Base-by-base conservation (phyloP, 2,113 vertebrate species). In the Carlito syrichta region DNA sequence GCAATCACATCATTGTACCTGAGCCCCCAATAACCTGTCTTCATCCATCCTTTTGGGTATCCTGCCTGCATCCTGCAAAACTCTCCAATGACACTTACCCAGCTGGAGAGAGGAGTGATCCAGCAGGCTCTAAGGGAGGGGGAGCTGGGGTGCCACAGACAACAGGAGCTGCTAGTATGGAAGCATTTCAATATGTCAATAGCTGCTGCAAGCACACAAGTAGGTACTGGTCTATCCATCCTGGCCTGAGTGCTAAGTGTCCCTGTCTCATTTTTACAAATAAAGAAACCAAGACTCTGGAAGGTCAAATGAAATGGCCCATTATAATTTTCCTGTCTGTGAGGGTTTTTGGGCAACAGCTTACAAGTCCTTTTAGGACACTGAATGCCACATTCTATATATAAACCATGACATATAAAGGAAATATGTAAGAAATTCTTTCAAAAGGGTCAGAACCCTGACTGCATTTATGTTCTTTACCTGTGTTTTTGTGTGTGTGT, bases 351-450 rank as follows among this genome's bases (percentile, higher is more conserved):
- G 82, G 93, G 89, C 52, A 92, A 87, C 25, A 68, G 35, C 91
- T 96, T 60, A 77, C 20, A 48, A 90, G 94, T 95, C 87, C 95
- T 96, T 96, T 97, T 86, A 95, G 52, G 86, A 78, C 27, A 62
- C 74, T 85, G 79, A 97, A 83, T 95, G 95, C 91, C 93, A 89
- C 54, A 76, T 74, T 69, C 93, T 97, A 94, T 95, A 96, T 98
- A 98, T 98, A 96, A 97, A 96, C 45, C 48, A 69, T 89, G 76
- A 58, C 90, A 97, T 86, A 93, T 85, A 95, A 91, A 97, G 89
- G 76, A 97, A 96, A 96, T 93, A 95, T 93, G 86, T 83, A 94
- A 96, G 96, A 96, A 91, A 94, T 82, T 94, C 79, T 90, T 92
- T 95, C 92, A 91, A 90, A 93, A 85, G 77, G 96, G 92, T 97